Evolutionary conservation across 2,888 invertebrate genomes (phyloP).

Genomic region (Micoletzkya japonica): DNA sequence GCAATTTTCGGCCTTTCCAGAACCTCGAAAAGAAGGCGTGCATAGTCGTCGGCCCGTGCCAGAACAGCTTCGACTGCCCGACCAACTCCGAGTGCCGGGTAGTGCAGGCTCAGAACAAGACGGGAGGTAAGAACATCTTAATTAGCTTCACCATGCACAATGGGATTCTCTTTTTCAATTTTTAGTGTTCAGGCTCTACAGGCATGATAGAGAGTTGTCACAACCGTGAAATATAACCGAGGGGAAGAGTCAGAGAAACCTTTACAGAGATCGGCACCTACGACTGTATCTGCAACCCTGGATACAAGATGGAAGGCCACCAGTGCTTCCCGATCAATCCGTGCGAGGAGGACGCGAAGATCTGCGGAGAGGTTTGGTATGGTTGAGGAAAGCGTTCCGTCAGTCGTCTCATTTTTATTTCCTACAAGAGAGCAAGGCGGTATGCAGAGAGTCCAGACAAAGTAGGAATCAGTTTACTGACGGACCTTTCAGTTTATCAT

Average conservation of each 20-base stretch:
- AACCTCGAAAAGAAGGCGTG: conserved; percentile 13
- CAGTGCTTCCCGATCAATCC: conserved; percentile 19
- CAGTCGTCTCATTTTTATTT: too few species aligned
- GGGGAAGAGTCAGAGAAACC: too few species aligned
- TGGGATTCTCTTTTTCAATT: too few species aligned
- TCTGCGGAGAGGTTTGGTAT: conserved; percentile 21
- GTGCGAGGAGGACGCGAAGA: conserved; percentile 2
- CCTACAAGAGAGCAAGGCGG: too few species aligned
- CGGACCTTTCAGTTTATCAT: too few species aligned
- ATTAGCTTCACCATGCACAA: background rate
- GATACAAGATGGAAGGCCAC: conserved; percentile 22
- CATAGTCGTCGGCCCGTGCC: conserved; percentile 26
- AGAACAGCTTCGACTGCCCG: conserved; percentile 28
- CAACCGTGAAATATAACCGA: background rate
- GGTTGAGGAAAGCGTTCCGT: too few species aligned
- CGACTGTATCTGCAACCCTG: conserved; percentile 15
- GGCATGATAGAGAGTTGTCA: background rate
- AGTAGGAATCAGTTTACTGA: too few species aligned
- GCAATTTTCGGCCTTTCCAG: conserved; percentile 1
- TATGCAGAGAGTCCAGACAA: too few species aligned
- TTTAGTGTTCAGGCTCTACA: too few species aligned
- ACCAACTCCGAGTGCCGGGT: conserved; percentile 25
- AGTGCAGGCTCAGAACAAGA: conserved; percentile 25
- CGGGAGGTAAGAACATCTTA: too few species aligned
- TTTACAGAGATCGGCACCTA: conserved; percentile 23